These are phyloP conservation scores for Alligator mississippiensis DNA, from an alignment of 2,113 vertebrate species.

Conservation along the genomic window DNA sequence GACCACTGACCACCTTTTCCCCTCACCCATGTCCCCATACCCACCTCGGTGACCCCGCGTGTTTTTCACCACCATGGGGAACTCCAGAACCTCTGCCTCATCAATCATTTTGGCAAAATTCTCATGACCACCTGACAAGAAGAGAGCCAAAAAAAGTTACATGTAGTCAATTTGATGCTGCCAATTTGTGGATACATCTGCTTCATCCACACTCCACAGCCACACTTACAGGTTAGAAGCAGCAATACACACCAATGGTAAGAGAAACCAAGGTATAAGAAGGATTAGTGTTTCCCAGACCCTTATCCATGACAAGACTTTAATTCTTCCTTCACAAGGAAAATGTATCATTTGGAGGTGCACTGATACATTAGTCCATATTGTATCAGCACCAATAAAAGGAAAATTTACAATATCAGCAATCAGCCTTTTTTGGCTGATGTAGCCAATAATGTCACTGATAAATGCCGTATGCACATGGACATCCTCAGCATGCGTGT, in stretches of 20 bases:
- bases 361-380: too few relatives aligned
- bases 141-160: constrained; percentile 65
- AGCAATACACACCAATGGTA: background rate
- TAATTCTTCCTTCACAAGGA: background rate
- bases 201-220: background rate
- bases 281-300: background rate
- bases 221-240: background rate
- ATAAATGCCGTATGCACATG: too few relatives aligned
- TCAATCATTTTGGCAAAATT: constrained; percentile 90
- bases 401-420: too few relatives aligned
- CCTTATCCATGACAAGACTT: background rate
- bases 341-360: background rate
- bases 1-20: background rate
- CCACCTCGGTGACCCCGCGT: constrained; percentile 85
- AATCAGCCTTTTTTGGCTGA: too few relatives aligned
- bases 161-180: background rate
- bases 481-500: too few relatives aligned
- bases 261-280: background rate
- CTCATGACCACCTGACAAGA: constrained; percentile 83
- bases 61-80: constrained; percentile 88
- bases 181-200: background rate
- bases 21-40: constrained; percentile 55
- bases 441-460: too few relatives aligned
- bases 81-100: constrained; percentile 86
- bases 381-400: too few relatives aligned